These are phyloP conservation scores for Cerastis leucographa DNA, from an alignment of 2,888 invertebrate species.

Conservation along the genomic window DNA sequence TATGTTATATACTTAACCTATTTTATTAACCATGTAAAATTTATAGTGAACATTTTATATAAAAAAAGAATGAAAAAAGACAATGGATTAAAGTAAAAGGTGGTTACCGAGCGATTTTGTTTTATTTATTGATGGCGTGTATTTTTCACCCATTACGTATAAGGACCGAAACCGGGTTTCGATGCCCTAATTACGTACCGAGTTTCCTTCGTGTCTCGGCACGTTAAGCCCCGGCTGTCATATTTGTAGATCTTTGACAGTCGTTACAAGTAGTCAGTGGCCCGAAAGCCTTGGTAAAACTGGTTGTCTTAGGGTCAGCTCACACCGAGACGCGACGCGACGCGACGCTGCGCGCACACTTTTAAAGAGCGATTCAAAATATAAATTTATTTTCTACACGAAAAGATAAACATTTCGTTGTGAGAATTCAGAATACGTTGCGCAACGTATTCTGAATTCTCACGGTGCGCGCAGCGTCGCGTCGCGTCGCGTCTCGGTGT, in stretches of 20 bases:
- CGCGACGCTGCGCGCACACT: no score
- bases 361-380: no score
- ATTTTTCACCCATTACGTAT: background rate
- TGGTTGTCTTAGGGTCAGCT: no score
- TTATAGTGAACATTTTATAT: constrained; percentile 70
- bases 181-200: no score
- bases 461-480: no score
- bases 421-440: no score
- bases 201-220: background rate
- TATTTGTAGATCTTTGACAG: background rate
- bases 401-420: no score
- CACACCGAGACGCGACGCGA: no score
- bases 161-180: no score
- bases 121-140: constrained; percentile 67
- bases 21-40: constrained; percentile 67
- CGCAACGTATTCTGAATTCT: no score
- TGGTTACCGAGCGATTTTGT: constrained; percentile 78
- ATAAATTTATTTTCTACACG: no score
- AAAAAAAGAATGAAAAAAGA: constrained; percentile 70
- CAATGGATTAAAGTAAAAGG: constrained; percentile 77
- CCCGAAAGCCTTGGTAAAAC: background rate
- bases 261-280: background rate
- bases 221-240: background rate
- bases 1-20: constrained; percentile 63
- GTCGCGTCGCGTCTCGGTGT: no score